These are phyloP conservation scores for Chlorops oryzae DNA, from an alignment of 1,140 invertebrate species.

Conservation along the genomic window DNA sequence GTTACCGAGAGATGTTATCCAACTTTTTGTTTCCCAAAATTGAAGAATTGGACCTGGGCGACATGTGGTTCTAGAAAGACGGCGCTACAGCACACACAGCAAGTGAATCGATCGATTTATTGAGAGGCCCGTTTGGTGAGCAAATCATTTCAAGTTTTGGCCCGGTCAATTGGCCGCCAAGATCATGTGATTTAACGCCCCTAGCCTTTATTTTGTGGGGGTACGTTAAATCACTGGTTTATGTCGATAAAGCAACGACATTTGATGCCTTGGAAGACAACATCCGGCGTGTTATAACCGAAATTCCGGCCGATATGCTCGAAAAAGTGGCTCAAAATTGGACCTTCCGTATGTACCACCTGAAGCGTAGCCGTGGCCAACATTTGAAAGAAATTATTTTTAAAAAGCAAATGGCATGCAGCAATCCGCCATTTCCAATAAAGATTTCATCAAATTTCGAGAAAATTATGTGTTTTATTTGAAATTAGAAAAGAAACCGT, in stretches of 20 bases:
- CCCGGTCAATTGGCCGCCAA: neutral
- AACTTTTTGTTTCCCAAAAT: conserved; percentile 23
- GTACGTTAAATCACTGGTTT: neutral
- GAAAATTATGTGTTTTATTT: too few relatives aligned
- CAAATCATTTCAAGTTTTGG: neutral
- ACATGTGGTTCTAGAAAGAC: conserved; percentile 24
- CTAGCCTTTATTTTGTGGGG: neutral
- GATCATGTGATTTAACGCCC: neutral
- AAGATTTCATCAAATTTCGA: too few relatives aligned
- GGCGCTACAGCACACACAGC: too few relatives aligned
- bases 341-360: too few relatives aligned
- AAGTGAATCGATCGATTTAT: too few relatives aligned
- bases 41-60: conserved; percentile 16
- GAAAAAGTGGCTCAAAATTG: neutral
- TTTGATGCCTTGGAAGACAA: neutral
- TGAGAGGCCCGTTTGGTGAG: neutral
- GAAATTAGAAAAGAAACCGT: too few relatives aligned
- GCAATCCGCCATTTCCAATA: too few relatives aligned
- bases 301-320: neutral
- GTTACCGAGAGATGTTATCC: conserved; percentile 20
- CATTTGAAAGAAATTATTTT: neutral
- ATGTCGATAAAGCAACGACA: neutral
- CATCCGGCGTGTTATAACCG: neutral
- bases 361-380: neutral
- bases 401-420: too few relatives aligned